phyloP scores from a whole-genome alignment of 1,140 invertebrate genomes.

The Lordiphosa stackelbergi region DNA sequence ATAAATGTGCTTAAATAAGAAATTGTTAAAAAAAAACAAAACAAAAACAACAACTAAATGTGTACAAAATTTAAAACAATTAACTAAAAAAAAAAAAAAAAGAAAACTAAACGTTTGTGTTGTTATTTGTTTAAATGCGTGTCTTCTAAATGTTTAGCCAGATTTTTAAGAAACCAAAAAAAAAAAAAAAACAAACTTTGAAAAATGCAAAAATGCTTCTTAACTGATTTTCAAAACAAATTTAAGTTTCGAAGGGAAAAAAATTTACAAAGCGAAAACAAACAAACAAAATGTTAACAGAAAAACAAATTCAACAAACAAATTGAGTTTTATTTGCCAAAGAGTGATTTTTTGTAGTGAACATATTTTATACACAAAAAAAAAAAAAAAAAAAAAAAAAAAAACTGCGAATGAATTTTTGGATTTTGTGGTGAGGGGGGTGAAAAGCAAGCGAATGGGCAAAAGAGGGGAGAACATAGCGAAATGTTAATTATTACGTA shows the following conservation, averaged over 20 bases:
- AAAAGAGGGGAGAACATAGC: constrained; percentile 40
- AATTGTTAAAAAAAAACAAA: constrained; percentile 40
- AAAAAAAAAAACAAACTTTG: not conserved
- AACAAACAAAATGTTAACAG: constrained; percentile 21
- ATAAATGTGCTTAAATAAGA: constrained; percentile 51
- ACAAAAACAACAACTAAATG: constrained; percentile 38
- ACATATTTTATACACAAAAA: constrained; percentile 70
- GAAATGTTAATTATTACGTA: constrained; percentile 75
- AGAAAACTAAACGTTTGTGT: constrained; percentile 32
- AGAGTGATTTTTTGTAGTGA: constrained; percentile 75
- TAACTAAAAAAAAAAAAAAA: constrained; percentile 14
- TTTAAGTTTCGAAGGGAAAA: constrained; percentile 14
- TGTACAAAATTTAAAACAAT: constrained; percentile 49
- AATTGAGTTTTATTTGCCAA: constrained; percentile 71
- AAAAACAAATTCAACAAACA: constrained; percentile 12
- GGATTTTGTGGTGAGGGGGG: constrained; percentile 13
- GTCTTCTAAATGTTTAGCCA: constrained; percentile 51
- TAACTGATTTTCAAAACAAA: constrained; percentile 13
- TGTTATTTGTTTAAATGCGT: constrained; percentile 41
- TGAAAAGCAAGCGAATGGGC: constrained; percentile 17
- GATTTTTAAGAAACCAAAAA: not conserved
- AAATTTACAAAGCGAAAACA: constrained; percentile 30
- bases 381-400: constrained; percentile 13
- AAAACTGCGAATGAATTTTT: constrained; percentile 38
- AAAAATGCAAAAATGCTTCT: constrained; percentile 8